Conservation (phyloP, 2,113 vertebrate genomes). For the Lycaon pictus region DNA sequence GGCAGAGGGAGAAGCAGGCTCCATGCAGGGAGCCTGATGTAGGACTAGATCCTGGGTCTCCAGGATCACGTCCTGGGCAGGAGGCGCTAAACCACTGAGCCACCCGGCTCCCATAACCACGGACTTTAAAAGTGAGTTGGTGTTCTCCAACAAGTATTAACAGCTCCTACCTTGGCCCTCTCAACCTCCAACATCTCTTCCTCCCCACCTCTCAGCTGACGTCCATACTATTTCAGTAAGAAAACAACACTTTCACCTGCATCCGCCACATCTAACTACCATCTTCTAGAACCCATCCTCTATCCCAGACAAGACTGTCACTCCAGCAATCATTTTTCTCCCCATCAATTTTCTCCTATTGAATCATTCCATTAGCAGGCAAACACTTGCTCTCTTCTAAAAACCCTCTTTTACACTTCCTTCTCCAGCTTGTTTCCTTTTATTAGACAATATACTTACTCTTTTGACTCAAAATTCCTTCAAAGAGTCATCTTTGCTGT, state of each 20-base stretch:
- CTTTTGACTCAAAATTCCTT: not conserved
- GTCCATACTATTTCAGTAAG: not conserved
- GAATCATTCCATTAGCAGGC: not conserved
- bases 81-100: too few relatives aligned
- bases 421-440: not conserved
- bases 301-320: not conserved
- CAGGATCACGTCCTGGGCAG: too few relatives aligned
- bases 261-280: not conserved
- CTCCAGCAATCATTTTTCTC: not conserved
- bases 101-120: not conserved
- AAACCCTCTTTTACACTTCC: not conserved
- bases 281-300: not conserved
- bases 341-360: not conserved
- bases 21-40: too few relatives aligned
- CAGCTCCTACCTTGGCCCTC: not conserved
- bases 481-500: not conserved
- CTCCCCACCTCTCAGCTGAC: not conserved
- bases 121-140: not conserved
- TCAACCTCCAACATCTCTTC: not conserved
- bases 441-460: not conserved
- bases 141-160: not conserved
- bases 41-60: too few relatives aligned
- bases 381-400: not conserved
- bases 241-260: not conserved
- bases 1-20: too few relatives aligned